Base-by-base conservation (phyloP, 2,797 vertebrate species). In the Acrossocheilus wenchowensis region DNA sequence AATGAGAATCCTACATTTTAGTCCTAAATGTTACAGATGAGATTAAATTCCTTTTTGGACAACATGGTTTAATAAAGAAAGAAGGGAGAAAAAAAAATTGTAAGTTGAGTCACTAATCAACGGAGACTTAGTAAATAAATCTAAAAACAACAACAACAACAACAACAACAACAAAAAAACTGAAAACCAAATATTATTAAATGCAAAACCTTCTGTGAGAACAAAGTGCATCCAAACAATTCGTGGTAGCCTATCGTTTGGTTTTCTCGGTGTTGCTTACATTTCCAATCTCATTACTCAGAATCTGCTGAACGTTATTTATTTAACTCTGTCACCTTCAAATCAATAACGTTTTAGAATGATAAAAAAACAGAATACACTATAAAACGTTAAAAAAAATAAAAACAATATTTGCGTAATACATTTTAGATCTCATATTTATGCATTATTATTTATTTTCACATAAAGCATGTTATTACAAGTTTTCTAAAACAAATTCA, bases 171-270 rank as follows among this genome's bases (percentile, higher is more conserved):
- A n/a, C n/a, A n/a, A 34, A 78, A 41, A 60, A 60, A 9, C 3
- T 9, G 21, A 66, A 64, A 81, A 3, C 62, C 15, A 73, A 30
- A 45, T 83, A 62, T 30, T 62, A 74, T 43, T 43, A 60, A 26
- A 43, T 14, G 54, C 19, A 48, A 73, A 48, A 14, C 15, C 2
- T 30, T 43, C 12, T 15, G 6, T 45, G 39, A 75, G 82, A 62
- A 50, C 60, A 84, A 84, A 78, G 73, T 68, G 21, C 60, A 68
- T 6, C 23, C 60, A 78, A 43, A 78, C 83, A 85, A 21, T 85
- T 78, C 73, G 45, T 52, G 73, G 73, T 52, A 77, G 19, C 19
- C 57, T 64, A 75, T 45, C 41, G 8, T 48, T 75, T 77, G 30
- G 26, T 50, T 75, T 75, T 48, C 54, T 36, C 64, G 26, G 71